Base-by-base conservation (phyloP, 1,140 invertebrate species). In the Dufourea novaeangliae region DNA sequence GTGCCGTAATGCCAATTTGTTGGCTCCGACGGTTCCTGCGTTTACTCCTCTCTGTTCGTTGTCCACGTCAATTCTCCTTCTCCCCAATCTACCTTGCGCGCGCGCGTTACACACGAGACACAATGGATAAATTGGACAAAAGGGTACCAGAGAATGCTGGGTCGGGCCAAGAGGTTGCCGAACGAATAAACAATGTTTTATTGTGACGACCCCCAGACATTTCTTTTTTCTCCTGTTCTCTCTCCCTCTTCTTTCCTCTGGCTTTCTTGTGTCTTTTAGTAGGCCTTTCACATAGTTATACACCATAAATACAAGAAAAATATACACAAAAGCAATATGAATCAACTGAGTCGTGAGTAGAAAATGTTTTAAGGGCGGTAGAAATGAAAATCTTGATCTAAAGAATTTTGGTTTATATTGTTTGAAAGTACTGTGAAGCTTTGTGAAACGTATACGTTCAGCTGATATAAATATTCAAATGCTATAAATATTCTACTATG, bases 1-100 rank as follows among this genome's bases (percentile, higher is more conserved):
- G 81, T 77, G 66, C 81, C 73, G 78, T 81, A 80, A 83, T 73
- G 79, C 75, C 82, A 83, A 83, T 83, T 83, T 83, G 82, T 81
- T 72, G 74, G 41, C 64, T 70, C 39, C 37, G 63, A 27, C 50
- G 66, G 76, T 64, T 78, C 76, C 64, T 41, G 64, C 73, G 66
- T 50, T 68, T 54, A 27, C 27, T 46, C 41, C 63, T 66, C 25
- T 20, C 25, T n/a, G 41, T 46, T 46, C 29, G 32, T 63, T 61
- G 57, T 61, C 57, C 32, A 11, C 57, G 57, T 1, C 32, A 1
- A 20, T 14, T 10, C 25, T 27, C 34, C 20, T 54, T 20, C 39
- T n/a, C 27, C 10, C 39, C 34, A 62, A 50, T 74, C 66, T 80
- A 76, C 37, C 56, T 69, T 50, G n/a, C 46, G 46, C 46, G 7